These are phyloP conservation scores for Branchipolynoe longqiensis DNA, from an alignment of 2,888 invertebrate species.

Conservation along the genomic window DNA sequence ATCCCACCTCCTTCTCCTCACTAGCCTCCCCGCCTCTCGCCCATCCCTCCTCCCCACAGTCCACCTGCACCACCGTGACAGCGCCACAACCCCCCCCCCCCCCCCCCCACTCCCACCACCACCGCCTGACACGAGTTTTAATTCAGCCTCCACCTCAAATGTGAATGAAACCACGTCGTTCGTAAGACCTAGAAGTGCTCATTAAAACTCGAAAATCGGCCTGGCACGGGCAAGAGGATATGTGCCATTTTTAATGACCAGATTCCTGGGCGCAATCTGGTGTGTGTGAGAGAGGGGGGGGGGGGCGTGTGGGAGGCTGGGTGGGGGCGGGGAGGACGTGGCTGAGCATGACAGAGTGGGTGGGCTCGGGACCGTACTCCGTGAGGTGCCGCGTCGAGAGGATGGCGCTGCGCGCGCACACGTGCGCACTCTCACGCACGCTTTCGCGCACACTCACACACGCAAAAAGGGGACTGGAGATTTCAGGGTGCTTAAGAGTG, in stretches of 20 bases:
- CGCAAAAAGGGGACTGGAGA: not conserved
- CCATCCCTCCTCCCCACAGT: not conserved
- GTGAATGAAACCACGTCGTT: constrained; percentile 35
- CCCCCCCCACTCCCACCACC: not conserved
- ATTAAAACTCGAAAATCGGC: constrained; percentile 12
- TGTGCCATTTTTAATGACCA: constrained; percentile 7
- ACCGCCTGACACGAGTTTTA: constrained; percentile 5
- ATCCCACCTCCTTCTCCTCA: not conserved
- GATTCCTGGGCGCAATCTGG: no score
- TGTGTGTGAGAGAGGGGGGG: no score
- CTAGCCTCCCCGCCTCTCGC: no score
- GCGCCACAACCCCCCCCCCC: not conserved
- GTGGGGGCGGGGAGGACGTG: not conserved
- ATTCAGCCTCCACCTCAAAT: constrained; percentile 9
- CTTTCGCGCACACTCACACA: not conserved
- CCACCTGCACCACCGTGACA: not conserved
- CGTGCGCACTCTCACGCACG: no score
- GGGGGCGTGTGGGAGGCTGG: not conserved
- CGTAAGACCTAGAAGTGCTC: constrained; percentile 39
- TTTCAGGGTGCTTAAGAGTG: constrained; percentile 45
- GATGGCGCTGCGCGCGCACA: not conserved
- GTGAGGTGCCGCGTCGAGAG: not conserved
- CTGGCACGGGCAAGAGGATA: constrained; percentile 2
- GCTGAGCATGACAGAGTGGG: constrained; percentile 27
- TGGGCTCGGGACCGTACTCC: not conserved